Percentiles rank a stretch among this genome's conserved stretches.
Conservation (phyloP, 2,888 invertebrate species). For the Matsumyia berberina region DNA sequence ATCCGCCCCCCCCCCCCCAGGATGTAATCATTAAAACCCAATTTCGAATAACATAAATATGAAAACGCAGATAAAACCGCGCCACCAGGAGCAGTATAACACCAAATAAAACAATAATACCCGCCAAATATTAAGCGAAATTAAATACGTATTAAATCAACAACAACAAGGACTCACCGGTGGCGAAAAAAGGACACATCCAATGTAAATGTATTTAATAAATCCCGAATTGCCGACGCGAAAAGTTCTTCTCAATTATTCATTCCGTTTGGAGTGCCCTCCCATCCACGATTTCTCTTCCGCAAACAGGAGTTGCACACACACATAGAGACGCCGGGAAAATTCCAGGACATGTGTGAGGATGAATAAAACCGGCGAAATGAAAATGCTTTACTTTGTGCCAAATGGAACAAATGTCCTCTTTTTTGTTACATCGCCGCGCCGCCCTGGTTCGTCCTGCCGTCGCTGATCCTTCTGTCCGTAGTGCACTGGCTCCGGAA, state of each 20-base stretch:
- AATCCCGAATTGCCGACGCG: constrained; percentile 56
- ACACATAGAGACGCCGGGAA: constrained; percentile 20
- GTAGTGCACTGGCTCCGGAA: constrained; percentile 62
- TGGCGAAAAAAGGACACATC: too few species aligned
- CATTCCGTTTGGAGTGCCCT: constrained; percentile 39
- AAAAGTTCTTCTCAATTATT: constrained; percentile 69
- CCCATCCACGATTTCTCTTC: constrained; percentile 46
- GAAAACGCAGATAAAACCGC: constrained; percentile 9
- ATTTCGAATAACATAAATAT: constrained; percentile 25
- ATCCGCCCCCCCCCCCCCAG: not conserved
- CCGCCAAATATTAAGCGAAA: constrained; percentile 35
- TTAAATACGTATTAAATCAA: constrained; percentile 30
- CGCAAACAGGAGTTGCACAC: constrained; percentile 23
- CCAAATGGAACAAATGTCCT: constrained; percentile 56
- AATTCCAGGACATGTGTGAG: constrained; percentile 63
- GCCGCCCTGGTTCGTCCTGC: not conserved
- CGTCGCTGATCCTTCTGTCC: constrained; percentile 31
- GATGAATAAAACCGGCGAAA: constrained; percentile 52
- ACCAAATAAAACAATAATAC: constrained; percentile 8
- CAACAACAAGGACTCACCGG: not conserved
- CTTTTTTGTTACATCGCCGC: constrained; percentile 28
- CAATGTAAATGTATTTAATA: constrained; percentile 24
- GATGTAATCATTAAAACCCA: constrained; percentile 28
- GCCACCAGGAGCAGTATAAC: not conserved
- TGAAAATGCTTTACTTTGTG: constrained; percentile 28